Conservation (phyloP, 2,797 vertebrate species). For the Calcarius lapponicus region DNA sequence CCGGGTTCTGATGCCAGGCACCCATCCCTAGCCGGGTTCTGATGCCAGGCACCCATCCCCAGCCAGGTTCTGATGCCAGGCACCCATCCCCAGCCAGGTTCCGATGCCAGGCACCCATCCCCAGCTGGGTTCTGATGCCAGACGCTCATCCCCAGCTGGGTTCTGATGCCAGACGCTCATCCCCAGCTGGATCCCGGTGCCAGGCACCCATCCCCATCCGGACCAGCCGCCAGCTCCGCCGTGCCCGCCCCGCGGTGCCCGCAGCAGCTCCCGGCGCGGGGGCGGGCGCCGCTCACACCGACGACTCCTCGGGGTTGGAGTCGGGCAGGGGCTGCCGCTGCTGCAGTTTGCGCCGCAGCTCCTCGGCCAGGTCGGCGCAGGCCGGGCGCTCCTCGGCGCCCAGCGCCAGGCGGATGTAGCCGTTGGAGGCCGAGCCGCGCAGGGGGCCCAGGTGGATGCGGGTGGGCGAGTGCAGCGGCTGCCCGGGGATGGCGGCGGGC, state of each 20-base stretch:
- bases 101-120: rapidly evolving
- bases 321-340: conserved; percentile 93
- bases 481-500: neutral
- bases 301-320: conserved; percentile 96
- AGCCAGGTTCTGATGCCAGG: neutral
- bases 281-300: conserved; percentile 82
- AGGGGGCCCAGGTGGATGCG: conserved; percentile 86
- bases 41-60: neutral
- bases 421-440: conserved; percentile 90
- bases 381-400: conserved; percentile 88
- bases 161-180: rapidly evolving
- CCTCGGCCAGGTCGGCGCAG: conserved; percentile 91
- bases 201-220: neutral
- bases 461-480: conserved; percentile 89
- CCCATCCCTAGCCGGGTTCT: rapidly evolving
- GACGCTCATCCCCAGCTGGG: rapidly evolving
- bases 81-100: rapidly evolving
- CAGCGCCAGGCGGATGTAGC: conserved; percentile 93
- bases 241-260: neutral
- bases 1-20: rapidly evolving
- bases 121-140: rapidly evolving
- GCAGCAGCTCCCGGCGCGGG: neutral
- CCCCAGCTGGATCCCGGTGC: neutral
- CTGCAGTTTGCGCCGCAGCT: conserved; percentile 92
- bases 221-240: neutral